Evolutionary conservation across 2,888 invertebrate genomes (phyloP).

Genomic region (Diogma glabrata): DNA sequence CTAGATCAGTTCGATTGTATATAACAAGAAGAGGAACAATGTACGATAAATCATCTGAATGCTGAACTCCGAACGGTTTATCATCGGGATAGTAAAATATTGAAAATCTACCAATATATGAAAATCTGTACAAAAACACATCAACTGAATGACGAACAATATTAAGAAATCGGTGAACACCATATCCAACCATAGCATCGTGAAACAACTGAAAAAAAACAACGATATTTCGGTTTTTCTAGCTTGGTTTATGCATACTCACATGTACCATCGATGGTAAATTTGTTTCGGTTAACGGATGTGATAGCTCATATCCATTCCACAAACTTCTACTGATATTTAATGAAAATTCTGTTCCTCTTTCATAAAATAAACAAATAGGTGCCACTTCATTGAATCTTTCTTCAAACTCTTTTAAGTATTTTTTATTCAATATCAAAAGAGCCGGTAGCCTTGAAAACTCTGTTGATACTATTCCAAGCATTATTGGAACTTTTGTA

Average conservation of each 20-base stretch:
- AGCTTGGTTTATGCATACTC: too few relatives aligned
- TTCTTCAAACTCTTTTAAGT: conserved; percentile 39
- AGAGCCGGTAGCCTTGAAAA: conserved; percentile 45
- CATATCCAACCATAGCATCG: too few relatives aligned
- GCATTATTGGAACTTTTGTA: conserved; percentile 46
- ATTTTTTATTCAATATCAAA: conserved; percentile 40
- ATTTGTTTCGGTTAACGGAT: too few relatives aligned
- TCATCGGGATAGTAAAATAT: too few relatives aligned
- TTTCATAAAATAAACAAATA: conserved; percentile 44
- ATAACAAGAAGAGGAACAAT: too few relatives aligned
- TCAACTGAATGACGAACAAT: too few relatives aligned
- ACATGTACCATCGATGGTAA: too few relatives aligned
- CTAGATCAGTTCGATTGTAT: conserved; percentile 30
- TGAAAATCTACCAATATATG: too few relatives aligned
- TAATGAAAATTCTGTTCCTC: conserved; percentile 37
- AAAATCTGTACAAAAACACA: too few relatives aligned
- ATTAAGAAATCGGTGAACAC: too few relatives aligned
- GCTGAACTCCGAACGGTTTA: not conserved
- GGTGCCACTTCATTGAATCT: conserved; percentile 47
- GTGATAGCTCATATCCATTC: not conserved
- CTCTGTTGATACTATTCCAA: conserved; percentile 50
- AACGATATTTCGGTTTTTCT: too few relatives aligned
- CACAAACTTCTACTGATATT: conserved; percentile 37
- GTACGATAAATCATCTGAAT: conserved; percentile 24
- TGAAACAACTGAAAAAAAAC: too few relatives aligned